Conservation (phyloP, 1,140 invertebrate genomes). For the Ips nitidus region DNA sequence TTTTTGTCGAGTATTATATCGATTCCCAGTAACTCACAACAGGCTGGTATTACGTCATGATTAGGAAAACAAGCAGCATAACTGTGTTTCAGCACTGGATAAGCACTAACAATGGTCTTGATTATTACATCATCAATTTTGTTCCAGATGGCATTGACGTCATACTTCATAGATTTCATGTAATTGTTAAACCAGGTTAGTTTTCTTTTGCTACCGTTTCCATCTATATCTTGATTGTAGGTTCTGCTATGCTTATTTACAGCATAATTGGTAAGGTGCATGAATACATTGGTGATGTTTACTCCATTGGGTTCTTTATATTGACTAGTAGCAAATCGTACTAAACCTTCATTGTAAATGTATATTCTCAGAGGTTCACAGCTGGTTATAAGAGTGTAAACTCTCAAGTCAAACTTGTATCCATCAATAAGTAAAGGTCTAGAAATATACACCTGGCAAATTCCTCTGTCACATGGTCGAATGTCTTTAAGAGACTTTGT, state of each 20-base stretch:
- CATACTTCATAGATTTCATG: slow-evolving; percentile 67
- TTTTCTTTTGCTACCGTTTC: slow-evolving; percentile 78
- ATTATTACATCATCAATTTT: slow-evolving; percentile 87
- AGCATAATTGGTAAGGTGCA: slow-evolving; percentile 98
- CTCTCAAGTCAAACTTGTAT: slow-evolving; percentile 94
- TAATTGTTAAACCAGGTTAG: slow-evolving; percentile 80
- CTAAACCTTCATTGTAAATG: slow-evolving; percentile 94
- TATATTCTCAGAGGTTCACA: slow-evolving; percentile 92
- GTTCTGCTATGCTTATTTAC: slow-evolving; percentile 89
- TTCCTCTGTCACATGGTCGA: slow-evolving; percentile 74
- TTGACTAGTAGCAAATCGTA: slow-evolving; percentile 83
- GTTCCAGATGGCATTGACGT: slow-evolving; percentile 75
- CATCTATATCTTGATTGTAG: slow-evolving; percentile 73
- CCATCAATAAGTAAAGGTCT: slow-evolving; percentile 89
- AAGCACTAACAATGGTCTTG: slow-evolving; percentile 84
- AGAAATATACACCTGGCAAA: slow-evolving; percentile 78
- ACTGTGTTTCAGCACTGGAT: slow-evolving; percentile 82
- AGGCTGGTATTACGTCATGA: slow-evolving; percentile 80
- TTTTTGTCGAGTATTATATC: slow-evolving; percentile 85
- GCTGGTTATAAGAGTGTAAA: slow-evolving; percentile 92
- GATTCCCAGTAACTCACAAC: slow-evolving; percentile 88
- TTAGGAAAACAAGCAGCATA: slow-evolving; percentile 86
- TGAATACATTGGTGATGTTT: slow-evolving; percentile 85
- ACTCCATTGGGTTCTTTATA: slow-evolving; percentile 77
- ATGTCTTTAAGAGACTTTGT: slow-evolving; percentile 76